Conservation (phyloP, 2,797 vertebrate species). For the Onychomys leucogaster region DNA sequence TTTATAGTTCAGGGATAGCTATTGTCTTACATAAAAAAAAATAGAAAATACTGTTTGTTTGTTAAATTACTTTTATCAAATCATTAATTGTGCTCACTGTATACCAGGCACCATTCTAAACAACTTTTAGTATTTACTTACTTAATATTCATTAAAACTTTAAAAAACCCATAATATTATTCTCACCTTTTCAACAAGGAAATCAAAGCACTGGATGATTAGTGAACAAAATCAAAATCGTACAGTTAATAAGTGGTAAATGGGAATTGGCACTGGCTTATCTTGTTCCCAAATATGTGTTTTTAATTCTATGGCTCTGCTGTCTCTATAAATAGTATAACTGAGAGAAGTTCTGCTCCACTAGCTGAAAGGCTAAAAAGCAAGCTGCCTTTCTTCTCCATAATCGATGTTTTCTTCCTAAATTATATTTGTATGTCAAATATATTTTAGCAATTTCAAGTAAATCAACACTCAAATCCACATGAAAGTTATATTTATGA, state of each 20-base stretch:
- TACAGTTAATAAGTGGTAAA: background rate
- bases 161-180: background rate
- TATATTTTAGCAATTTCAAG: slow-evolving; percentile 17
- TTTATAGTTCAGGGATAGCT: slow-evolving; percentile 11
- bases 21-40: background rate
- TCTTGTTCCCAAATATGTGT: background rate
- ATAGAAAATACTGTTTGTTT: background rate
- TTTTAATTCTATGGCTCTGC: slow-evolving; percentile 1
- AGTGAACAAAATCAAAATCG: slow-evolving; percentile 43
- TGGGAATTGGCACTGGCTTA: background rate
- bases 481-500: slow-evolving; percentile 24
- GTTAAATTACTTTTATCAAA: slow-evolving; percentile 26
- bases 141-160: slow-evolving; percentile 13
- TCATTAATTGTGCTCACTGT: background rate
- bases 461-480: background rate
- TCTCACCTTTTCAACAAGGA: background rate
- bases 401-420: background rate
- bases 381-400: background rate
- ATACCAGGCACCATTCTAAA: slow-evolving; percentile 20
- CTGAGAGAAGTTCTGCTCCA: background rate
- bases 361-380: slow-evolving; percentile 38
- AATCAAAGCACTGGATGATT: background rate
- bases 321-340: background rate
- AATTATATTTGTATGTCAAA: slow-evolving; percentile 35
- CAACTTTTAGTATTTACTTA: slow-evolving; percentile 19